These are phyloP conservation scores for Lucifuga dentata DNA, from an alignment of 2,113 vertebrate species.

Conservation along the genomic window DNA sequence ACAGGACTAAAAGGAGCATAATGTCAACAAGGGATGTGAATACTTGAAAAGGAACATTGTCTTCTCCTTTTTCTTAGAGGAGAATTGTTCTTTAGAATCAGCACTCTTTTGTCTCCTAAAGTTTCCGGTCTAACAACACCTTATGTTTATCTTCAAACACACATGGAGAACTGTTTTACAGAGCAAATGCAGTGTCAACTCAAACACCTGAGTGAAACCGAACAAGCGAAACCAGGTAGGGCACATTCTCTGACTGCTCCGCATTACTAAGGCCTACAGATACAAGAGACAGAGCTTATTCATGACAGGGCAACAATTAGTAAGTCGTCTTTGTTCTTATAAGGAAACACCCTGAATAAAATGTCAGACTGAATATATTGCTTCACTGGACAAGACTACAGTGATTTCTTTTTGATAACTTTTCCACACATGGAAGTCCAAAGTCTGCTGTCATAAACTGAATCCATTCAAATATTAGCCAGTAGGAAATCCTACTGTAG, in stretches of 20 bases:
- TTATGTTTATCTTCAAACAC: slow-evolving; percentile 46
- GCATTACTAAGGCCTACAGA: slow-evolving; percentile 37
- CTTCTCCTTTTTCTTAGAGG: slow-evolving; percentile 5
- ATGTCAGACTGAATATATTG: not conserved
- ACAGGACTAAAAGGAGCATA: not conserved
- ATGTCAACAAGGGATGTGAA: not conserved
- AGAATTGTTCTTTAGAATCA: slow-evolving; percentile 9
- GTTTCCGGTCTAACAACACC: slow-evolving; percentile 12
- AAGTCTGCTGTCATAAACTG: slow-evolving; percentile 35
- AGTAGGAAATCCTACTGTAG: not conserved
- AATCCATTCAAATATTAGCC: not conserved
- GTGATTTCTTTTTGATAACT: not conserved
- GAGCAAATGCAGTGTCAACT: slow-evolving; percentile 1
- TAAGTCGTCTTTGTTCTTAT: no score
- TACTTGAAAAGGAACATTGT: slow-evolving; percentile 8
- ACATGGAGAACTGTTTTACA: not conserved
- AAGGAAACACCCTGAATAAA: not conserved
- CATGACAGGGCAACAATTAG: not conserved
- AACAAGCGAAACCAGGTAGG: slow-evolving; percentile 68
- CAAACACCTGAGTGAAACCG: slow-evolving; percentile 62
- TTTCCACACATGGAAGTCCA: not conserved
- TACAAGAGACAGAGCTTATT: not conserved
- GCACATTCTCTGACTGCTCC: slow-evolving; percentile 65
- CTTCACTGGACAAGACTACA: slow-evolving; percentile 5
- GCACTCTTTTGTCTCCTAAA: not conserved